phyloP scores from a whole-genome alignment of 2,888 invertebrate species.

The Rotaria magnacalcarata region DNA sequence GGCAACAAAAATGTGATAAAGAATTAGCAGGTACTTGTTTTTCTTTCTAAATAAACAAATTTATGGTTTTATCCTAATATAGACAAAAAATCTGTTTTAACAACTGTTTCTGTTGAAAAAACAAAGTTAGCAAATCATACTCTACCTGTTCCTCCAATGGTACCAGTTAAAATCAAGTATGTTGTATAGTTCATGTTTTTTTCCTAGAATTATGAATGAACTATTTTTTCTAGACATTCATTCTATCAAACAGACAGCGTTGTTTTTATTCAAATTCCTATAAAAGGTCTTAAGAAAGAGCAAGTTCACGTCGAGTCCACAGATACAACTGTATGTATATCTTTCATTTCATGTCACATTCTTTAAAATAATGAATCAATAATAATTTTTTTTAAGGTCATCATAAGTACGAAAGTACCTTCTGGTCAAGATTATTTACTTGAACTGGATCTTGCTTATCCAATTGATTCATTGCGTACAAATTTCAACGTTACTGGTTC shows the following conservation, averaged over 20 bases:
- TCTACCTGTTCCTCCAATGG: too few species aligned
- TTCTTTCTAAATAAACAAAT: neutral
- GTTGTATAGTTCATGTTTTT: neutral
- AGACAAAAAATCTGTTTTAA: neutral
- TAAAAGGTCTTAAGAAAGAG: neutral
- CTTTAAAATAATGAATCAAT: too few species aligned
- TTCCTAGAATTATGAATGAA: neutral
- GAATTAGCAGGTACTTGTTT: neutral
- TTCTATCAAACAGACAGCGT: neutral
- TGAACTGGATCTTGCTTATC: constrained; percentile 8
- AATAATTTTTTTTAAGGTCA: neutral
- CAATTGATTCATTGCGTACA: neutral
- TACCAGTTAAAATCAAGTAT: neutral
- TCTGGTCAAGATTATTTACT: constrained; percentile 3
- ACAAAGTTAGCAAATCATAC: too few species aligned
- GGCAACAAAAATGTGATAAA: neutral
- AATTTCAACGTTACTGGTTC: neutral
- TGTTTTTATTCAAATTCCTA: neutral
- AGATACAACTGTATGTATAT: neutral
- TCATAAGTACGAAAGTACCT: neutral
- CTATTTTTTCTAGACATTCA: neutral
- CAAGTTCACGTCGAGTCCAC: neutral
- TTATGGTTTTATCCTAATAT: neutral
- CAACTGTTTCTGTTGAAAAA: too few species aligned
- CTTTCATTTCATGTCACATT: too few species aligned